Conservation (phyloP, 2,113 vertebrate species). For the Poeciliopsis occidentalis region DNA sequence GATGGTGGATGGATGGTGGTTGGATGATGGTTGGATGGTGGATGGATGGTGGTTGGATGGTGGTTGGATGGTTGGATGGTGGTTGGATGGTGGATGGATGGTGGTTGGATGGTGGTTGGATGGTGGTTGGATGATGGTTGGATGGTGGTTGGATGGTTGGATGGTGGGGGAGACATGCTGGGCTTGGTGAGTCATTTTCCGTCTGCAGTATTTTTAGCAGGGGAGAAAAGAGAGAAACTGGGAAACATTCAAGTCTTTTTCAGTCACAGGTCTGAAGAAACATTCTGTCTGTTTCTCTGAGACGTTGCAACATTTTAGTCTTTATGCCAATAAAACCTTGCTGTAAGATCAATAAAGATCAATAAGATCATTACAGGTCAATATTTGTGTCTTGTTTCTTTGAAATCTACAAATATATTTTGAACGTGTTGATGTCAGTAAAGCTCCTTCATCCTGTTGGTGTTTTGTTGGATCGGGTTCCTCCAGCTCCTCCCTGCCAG, state of each 20-base stretch:
- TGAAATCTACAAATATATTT: not conserved
- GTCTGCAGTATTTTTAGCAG: conserved; percentile 51
- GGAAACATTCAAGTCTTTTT: conserved; percentile 22
- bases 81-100: no score
- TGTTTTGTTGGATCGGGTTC: not conserved
- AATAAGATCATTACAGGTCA: not conserved
- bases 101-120: no score
- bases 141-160: not conserved
- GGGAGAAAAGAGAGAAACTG: conserved; percentile 25
- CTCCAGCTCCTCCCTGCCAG: conserved; percentile 23
- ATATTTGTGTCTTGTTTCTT: not conserved
- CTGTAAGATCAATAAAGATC: not conserved
- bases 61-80: no score
- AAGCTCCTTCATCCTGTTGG: not conserved
- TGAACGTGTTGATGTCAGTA: not conserved
- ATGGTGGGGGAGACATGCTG: conserved; percentile 48
- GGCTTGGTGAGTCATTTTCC: conserved; percentile 52
- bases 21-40: no score
- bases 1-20: conserved; percentile 9
- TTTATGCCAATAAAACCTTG: not conserved
- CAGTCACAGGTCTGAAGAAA: not conserved
- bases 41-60: no score
- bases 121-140: no score
- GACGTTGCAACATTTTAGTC: not conserved
- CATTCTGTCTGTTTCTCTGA: not conserved